Base-by-base conservation (phyloP, 2,888 invertebrate genomes). In the Odontothrips loti region DNA sequence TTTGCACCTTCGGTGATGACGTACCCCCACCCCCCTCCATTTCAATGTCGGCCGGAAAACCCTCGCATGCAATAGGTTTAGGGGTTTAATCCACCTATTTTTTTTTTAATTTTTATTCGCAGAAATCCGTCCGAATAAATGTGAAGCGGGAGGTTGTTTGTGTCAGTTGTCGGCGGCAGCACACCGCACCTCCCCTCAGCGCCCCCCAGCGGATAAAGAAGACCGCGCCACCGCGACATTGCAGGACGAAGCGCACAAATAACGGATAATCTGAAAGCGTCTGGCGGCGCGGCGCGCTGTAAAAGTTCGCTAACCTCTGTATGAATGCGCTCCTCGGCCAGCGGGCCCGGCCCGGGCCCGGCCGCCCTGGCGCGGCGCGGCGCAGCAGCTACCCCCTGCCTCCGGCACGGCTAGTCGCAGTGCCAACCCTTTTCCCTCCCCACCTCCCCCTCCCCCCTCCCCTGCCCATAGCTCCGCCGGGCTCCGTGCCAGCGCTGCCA, bases 241-340 rank as follows among this genome's bases (percentile, higher is more conserved):
- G 68, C 12, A 27, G 23, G 68, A 75, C 68, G 58, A 6, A 0
- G 58, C 34, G 34, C 34, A 43, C 34, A 43, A 43, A 43, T 43
- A 43, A 43, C 34, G 34, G 34, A 43, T 43, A 43, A 43, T 43
- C 34, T 43, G 34, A 43, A 6, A 43, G 34, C 34, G 34, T 43
- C 34, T 6, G 34, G 34, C 34, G 34, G 34, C 34, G 34, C 34
- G 34, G 58, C n/a, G 58, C 68, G 12, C 11, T 75, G 68, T 75
- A 75, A 68, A 68, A 75, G 68, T 75, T 75, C 68, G 68, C 68
- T 27, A 75, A 75, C 68, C 68, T 75, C 68, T 75, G 27, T 27
- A 75, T 75, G 68, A 75, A 75, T 75, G 23, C 68, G 27, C 23
- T 27, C 10, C 68, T 9, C 23, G 27, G 68, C 1, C 58, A 15